phyloP scores from a whole-genome alignment of 2,888 invertebrate species.

The Stenodera caucasica region DNA sequence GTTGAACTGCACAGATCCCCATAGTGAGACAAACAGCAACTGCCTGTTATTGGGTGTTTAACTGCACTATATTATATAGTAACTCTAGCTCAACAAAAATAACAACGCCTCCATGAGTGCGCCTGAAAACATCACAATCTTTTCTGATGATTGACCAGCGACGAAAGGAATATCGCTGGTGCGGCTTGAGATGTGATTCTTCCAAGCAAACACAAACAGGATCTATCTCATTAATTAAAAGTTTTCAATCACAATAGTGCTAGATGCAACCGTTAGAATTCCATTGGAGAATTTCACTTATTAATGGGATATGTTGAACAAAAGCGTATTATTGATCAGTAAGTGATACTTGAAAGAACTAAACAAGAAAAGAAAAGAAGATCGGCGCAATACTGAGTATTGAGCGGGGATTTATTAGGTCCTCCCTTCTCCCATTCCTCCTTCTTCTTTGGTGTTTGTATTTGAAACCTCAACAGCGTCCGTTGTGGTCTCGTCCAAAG shows the following conservation, averaged over 20 bases:
- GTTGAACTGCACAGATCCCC: too few species aligned
- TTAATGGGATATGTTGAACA: not conserved
- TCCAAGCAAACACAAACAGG: slow-evolving; percentile 5
- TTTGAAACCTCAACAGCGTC: not conserved
- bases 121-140: too few species aligned
- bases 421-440: not conserved
- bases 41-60: too few species aligned
- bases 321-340: not conserved
- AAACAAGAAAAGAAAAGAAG: too few species aligned
- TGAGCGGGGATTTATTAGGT: not conserved
- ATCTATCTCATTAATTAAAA: not conserved
- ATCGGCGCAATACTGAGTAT: not conserved
- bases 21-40: too few species aligned
- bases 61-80: too few species aligned
- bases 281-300: not conserved
- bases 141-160: not conserved
- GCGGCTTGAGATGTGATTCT: slow-evolving; percentile 3
- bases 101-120: too few species aligned
- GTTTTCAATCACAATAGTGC: not conserved
- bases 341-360: not conserved
- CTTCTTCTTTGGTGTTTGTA: not conserved
- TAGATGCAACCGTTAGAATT: slow-evolving; percentile 1
- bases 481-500: not conserved
- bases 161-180: not conserved
- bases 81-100: too few species aligned